phyloP scores from a whole-genome alignment of 2,888 invertebrate genomes.

The Agonopterix alstromeriana region DNA sequence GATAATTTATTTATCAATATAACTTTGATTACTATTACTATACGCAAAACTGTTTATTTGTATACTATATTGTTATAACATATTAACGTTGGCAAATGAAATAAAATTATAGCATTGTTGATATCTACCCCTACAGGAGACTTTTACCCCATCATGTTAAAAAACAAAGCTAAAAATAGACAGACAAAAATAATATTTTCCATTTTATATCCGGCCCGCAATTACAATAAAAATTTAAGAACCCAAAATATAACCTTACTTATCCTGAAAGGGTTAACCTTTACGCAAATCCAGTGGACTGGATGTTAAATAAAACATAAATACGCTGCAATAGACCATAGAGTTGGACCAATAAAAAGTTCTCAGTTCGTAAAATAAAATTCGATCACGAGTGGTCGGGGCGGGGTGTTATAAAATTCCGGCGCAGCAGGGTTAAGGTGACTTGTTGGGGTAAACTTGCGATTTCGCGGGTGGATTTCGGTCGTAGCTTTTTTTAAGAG shows the following conservation, averaged over 20 bases:
- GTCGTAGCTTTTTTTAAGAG: too few species aligned
- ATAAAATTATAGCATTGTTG: too few species aligned
- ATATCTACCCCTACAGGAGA: too few species aligned
- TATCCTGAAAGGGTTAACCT: conserved; percentile 30
- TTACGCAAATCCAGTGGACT: conserved; percentile 56
- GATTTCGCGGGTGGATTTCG: conserved; percentile 1
- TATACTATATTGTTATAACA: too few species aligned
- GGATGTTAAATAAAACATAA: conserved; percentile 69
- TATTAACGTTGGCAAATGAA: too few species aligned
- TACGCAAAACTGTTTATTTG: too few species aligned
- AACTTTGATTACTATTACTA: too few species aligned
- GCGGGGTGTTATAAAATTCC: conserved; percentile 44
- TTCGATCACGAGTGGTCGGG: conserved; percentile 41
- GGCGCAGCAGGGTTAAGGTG: conserved; percentile 44
- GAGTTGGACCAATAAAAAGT: conserved; percentile 55
- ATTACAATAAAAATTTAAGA: background rate
- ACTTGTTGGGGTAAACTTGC: conserved; percentile 16
- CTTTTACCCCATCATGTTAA: too few species aligned
- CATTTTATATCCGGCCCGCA: too few species aligned
- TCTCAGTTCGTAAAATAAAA: conserved; percentile 61
- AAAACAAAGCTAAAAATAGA: background rate
- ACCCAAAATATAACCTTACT: background rate
- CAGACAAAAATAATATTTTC: background rate
- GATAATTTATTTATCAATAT: too few species aligned
- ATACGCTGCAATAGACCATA: conserved; percentile 42